These are phyloP conservation scores for Gymnothorax javanicus DNA, from an alignment of 2,797 vertebrate species.

Conservation along the genomic window DNA sequence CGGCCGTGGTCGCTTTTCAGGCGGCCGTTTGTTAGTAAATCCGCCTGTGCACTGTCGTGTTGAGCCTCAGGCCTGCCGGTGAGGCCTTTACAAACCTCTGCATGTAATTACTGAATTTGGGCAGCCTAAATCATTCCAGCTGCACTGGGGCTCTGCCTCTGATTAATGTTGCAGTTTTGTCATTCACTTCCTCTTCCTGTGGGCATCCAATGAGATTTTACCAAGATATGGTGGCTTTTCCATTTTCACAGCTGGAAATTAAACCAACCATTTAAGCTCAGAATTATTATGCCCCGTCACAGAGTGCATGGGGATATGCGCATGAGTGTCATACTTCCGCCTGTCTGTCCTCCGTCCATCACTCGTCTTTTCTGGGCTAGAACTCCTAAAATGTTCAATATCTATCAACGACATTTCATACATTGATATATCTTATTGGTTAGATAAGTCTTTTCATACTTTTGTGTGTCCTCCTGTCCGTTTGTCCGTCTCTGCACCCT, in stretches of 20 bases:
- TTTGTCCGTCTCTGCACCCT: no score
- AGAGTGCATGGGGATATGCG: no score
- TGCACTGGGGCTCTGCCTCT: neutral
- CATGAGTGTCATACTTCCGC: no score
- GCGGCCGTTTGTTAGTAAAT: neutral
- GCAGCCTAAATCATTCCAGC: conserved; percentile 5
- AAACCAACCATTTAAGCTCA: neutral
- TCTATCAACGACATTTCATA: no score
- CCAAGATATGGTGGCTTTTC: neutral
- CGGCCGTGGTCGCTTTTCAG: neutral
- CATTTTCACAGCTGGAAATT: neutral
- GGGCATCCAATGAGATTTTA: neutral
- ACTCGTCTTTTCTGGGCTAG: no score
- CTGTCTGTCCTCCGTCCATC: no score
- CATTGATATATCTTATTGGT: no score
- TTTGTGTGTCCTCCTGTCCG: no score
- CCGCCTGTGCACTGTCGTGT: neutral
- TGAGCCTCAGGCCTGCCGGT: neutral
- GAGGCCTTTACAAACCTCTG: neutral
- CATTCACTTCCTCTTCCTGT: neutral
- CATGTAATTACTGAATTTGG: conserved; percentile 9
- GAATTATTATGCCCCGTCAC: neutral
- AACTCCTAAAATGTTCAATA: no score
- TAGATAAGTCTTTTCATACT: no score
- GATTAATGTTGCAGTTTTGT: neutral